These are phyloP conservation scores for Campaea margaritaria DNA, from an alignment of 2,888 invertebrate species.

Conservation along the genomic window DNA sequence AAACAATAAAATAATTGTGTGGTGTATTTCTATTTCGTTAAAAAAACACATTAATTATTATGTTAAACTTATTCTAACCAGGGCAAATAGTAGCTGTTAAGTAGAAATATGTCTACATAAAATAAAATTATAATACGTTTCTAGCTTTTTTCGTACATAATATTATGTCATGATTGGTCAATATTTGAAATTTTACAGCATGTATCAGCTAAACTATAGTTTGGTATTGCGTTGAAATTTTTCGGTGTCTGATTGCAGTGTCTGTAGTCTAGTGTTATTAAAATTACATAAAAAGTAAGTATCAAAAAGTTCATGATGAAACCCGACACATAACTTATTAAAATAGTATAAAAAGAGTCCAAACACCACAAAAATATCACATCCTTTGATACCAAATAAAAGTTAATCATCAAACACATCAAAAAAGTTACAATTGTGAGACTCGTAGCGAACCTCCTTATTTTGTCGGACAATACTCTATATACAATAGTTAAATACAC, in stretches of 20 bases:
- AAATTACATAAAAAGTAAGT: conserved; percentile 63
- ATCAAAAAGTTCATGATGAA: conserved; percentile 68
- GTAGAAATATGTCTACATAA: no score
- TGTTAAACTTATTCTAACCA: no score
- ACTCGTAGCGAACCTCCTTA: conserved; percentile 69
- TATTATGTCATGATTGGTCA: conserved; percentile 3
- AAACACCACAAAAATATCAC: conserved; percentile 67
- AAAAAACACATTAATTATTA: no score
- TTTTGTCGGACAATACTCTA: conserved; percentile 67
- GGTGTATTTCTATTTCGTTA: no score
- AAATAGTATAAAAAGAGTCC: conserved; percentile 51
- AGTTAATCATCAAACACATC: conserved; percentile 70
- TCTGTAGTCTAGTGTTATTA: conserved; percentile 63
- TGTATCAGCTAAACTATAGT: conserved; percentile 53
- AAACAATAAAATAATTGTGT: no score
- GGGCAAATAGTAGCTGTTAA: no score
- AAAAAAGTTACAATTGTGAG: conserved; percentile 72
- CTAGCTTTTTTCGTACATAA: no score
- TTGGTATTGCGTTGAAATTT: conserved; percentile 46
- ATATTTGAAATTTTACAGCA: conserved; percentile 24
- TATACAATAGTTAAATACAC: conserved; percentile 66
- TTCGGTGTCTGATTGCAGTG: conserved; percentile 55
- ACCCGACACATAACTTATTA: conserved; percentile 65
- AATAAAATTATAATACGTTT: no score
- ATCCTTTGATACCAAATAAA: conserved; percentile 72